Evolutionary conservation across 2,888 invertebrate species (phyloP), one percentile per base, ranked within the genome.

Genomic region (Sesamia inferens): DNA sequence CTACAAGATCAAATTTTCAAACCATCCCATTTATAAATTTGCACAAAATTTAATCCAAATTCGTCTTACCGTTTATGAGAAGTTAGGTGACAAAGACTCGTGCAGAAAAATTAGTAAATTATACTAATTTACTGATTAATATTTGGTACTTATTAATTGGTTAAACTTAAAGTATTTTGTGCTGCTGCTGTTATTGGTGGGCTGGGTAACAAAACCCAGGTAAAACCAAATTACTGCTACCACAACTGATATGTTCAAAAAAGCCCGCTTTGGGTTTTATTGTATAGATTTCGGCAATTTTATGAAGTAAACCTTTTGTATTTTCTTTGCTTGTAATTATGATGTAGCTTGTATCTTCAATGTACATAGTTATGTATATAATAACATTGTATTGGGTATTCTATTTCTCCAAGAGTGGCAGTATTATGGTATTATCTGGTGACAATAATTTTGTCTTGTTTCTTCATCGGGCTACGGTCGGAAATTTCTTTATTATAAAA

Each of bases 381-480:
- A 42, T 67, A 48, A 42, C 58, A 14, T 72, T 59, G 42, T 66
- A 44, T 67, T 39, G 24, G 24, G 19, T 16, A 57, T 82, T 72
- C 66, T 82, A 55, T 71, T 66, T 57, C 68, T 44, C 31, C 42
- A 24, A 66, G 16, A 55, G 44, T 42, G 54, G 24, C 57, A 16
- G 67, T 31, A 79, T 78, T 68, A 73, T 55, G 22, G 24, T 67
- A 69, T 66, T 77, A 69, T 65, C 75, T 48, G 62, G 51, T 54
- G 57, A 66, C 57, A 22, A 71, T 68, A 54, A 68, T 71, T 44
- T 54, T 58, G 39, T 79, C 39, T 31, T 57, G 44, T 61, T 81
- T 68, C 14, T 76, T 76, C 51, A 44, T 68, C 68, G 24, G 68
- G 55, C 6, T 59, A 57, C 6, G 31, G 54, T 51, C 16, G 1